A percentile compares a stretch with the other conserved stretches of the same genome.
Conservation (phyloP, 2,888 invertebrate species). For the Mantis religiosa region DNA sequence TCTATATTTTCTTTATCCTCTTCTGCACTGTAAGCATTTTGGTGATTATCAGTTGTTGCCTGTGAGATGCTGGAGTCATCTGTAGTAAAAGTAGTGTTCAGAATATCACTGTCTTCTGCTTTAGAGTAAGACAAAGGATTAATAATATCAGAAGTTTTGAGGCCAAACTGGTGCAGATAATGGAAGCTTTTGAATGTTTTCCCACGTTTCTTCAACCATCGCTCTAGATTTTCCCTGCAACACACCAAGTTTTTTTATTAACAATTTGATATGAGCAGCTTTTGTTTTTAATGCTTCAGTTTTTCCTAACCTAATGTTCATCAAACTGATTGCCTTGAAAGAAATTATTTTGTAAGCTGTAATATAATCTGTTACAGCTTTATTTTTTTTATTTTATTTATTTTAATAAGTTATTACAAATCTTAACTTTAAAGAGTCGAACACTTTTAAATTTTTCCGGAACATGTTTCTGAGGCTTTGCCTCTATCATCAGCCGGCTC, state of each 20-base stretch:
- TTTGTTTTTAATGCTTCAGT: not conserved
- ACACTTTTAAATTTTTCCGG: no score
- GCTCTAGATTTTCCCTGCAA: slow-evolving; percentile 41
- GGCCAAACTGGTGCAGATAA: slow-evolving; percentile 54
- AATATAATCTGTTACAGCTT: no score
- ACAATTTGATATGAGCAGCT: not conserved
- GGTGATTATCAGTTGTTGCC: not conserved
- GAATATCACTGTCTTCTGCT: not conserved
- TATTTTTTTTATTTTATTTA: no score
- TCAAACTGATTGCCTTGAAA: no score
- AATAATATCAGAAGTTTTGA: not conserved
- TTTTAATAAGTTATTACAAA: no score
- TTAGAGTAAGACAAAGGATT: not conserved
- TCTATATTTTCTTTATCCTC: not conserved
- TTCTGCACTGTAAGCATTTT: no score
- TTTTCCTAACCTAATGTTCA: no score
- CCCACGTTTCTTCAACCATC: slow-evolving; percentile 52
- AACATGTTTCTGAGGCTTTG: no score
- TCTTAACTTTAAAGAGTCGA: no score
- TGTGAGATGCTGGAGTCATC: not conserved
- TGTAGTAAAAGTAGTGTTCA: not conserved
- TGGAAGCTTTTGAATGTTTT: slow-evolving; percentile 50
- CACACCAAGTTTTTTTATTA: not conserved
- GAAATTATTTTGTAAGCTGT: no score
- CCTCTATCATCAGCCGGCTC: no score